phyloP scores from a whole-genome alignment of 2,113 vertebrate species.

The Alaudala cheleensis region DNA sequence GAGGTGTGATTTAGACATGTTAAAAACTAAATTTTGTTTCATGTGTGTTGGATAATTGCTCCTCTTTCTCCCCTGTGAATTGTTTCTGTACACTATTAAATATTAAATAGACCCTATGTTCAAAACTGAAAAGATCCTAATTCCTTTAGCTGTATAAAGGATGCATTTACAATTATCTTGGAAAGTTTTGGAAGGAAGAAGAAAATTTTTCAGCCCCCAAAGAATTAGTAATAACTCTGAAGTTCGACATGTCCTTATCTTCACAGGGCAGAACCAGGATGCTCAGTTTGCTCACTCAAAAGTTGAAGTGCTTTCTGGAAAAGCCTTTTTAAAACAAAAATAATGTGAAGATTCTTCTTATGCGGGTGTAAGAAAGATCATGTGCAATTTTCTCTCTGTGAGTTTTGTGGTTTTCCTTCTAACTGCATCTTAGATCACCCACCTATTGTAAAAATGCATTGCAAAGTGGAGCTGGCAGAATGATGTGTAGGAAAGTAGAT shows the following conservation, averaged over 20 bases:
- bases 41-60: background rate
- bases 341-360: background rate
- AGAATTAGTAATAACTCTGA: background rate
- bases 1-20: background rate
- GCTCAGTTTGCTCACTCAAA: background rate
- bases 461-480: background rate
- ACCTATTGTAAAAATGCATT: background rate
- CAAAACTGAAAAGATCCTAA: background rate
- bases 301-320: background rate
- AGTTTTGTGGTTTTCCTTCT: background rate
- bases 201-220: background rate
- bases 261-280: background rate
- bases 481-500: background rate
- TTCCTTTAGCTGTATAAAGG: background rate
- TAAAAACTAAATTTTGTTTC: background rate
- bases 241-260: rapidly evolving
- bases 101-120: background rate
- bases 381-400: background rate
- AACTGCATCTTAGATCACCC: background rate
- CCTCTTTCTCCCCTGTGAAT: background rate
- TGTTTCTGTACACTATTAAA: background rate
- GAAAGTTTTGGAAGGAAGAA: background rate
- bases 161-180: background rate
- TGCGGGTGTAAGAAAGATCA: background rate
- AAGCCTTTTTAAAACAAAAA: background rate